Percentiles rank a stretch among this genome's conserved stretches.
Evolutionary conservation across 2,113 vertebrate species (phyloP).

Genomic region (Myotis yumanensis): DNA sequence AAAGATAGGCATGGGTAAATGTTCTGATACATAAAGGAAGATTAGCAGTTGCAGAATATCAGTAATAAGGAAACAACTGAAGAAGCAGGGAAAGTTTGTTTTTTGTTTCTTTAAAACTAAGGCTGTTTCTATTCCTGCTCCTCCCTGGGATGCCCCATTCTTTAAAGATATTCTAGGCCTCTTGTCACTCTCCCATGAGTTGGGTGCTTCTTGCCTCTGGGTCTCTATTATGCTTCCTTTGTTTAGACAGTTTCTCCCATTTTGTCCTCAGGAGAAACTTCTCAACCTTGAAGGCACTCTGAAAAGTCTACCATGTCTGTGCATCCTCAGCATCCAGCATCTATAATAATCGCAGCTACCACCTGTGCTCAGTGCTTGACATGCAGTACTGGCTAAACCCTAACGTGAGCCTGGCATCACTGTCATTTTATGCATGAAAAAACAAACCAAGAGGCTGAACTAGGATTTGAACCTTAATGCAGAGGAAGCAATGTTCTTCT

Average conservation of each 20-base stretch:
- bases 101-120: slow-evolving; percentile 27
- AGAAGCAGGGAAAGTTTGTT: background rate
- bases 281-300: background rate
- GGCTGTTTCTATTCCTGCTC: background rate
- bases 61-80: background rate
- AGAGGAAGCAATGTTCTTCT: background rate
- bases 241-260: background rate
- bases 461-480: slow-evolving; percentile 19
- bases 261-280: slow-evolving; percentile 8
- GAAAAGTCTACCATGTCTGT: background rate
- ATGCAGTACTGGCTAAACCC: background rate
- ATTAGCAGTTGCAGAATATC: background rate
- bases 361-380: background rate
- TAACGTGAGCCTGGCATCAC: background rate
- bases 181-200: background rate
- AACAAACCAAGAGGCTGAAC: slow-evolving; percentile 14
- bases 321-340: background rate
- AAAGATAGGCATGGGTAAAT: background rate
- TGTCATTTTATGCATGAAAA: slow-evolving; percentile 6
- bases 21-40: background rate
- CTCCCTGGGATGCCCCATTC: background rate
- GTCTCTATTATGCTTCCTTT: background rate
- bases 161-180: background rate
- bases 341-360: background rate
- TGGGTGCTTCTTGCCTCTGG: background rate